Base-by-base conservation (phyloP, 2,888 invertebrate genomes). In the Heteropelma amictum region DNA sequence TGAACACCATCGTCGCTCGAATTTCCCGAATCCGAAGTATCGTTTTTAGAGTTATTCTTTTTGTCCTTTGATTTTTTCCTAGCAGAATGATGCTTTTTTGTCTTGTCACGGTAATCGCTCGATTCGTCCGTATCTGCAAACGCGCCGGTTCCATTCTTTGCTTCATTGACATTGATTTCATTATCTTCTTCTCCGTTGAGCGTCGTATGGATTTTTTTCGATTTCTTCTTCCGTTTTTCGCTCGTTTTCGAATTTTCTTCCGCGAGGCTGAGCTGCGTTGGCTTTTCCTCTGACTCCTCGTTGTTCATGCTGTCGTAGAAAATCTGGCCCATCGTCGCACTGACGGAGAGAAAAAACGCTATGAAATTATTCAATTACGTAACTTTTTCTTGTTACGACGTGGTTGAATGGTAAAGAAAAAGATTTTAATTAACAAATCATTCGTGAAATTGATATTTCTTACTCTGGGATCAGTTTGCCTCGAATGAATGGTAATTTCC, bases 401-500 rank as follows among this genome's bases (percentile, higher is more conserved):
- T 17, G n/a, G 26, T 8, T 47, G 26, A 23, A 23, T 5, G 7
- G 14, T 6, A 14, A 42, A 14, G 17, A 12, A n/a, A 42, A 42
- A n/a, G n/a, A 14, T 17, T 14, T 1, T 7, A 42, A 42, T 42
- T 17, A 42, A 10, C 33, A 3, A 7, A 1, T 33, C 33, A n/a
- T 10, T 33, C 33, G n/a, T 0, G 3, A 7, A 6, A 17, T 47
- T 38, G 30, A 26, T n/a, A 40, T 40, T 14, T 76, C 83, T 81
- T 77, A 89, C 92, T 90, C 90, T 83, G 90, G 89, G 84, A 92
- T 88, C 51, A 94, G 84, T 86, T 91, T 90, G 72, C 92, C 94
- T 83, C 92, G 90, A 23, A 94, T 93, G 81, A 93, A 93, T 2
- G 94, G 94, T 58, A 94, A 85, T 71, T 90, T 91, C 54, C 91